phyloP scores from a whole-genome alignment of 2,888 invertebrate species.

The Calliopum simillimum region DNA sequence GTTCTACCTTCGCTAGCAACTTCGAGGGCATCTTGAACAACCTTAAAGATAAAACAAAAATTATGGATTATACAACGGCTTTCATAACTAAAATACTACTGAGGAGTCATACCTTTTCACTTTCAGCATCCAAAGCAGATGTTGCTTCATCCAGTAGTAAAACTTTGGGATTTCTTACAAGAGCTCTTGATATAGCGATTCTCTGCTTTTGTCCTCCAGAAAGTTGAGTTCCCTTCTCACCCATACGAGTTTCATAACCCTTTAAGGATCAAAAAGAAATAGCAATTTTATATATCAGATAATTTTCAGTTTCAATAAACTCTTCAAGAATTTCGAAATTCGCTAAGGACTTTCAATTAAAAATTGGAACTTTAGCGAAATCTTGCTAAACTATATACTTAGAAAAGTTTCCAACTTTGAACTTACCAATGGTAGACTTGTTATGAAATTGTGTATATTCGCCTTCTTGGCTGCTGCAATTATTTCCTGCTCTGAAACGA shows the following conservation, averaged over 20 bases:
- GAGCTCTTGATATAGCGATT: constrained; percentile 87
- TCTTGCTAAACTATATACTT: too few species aligned
- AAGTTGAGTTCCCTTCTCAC: constrained; percentile 81
- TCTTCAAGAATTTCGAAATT: too few species aligned
- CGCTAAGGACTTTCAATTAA: too few species aligned
- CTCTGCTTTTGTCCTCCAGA: constrained; percentile 89
- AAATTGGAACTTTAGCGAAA: too few species aligned
- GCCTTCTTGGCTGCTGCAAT: constrained; percentile 84
- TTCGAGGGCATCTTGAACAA: constrained; percentile 90
- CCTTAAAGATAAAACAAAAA: constrained; percentile 63
- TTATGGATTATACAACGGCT: neutral
- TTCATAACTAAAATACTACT: neutral
- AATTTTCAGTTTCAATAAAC: too few species aligned
- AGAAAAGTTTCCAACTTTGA: too few species aligned
- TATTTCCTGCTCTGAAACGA: constrained; percentile 77
- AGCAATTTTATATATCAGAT: too few species aligned
- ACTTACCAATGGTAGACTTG: constrained; percentile 78
- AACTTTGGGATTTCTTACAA: constrained; percentile 82
- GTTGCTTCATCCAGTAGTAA: constrained; percentile 86
- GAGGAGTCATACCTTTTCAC: constrained; percentile 77
- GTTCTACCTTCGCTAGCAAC: constrained; percentile 84
- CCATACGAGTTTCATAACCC: constrained; percentile 85
- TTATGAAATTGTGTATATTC: constrained; percentile 88
- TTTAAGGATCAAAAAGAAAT: constrained; percentile 32
- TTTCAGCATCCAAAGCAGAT: constrained; percentile 86